phyloP scores from a whole-genome alignment of 2,888 invertebrate genomes.

The Palloptera scutellata region DNA sequence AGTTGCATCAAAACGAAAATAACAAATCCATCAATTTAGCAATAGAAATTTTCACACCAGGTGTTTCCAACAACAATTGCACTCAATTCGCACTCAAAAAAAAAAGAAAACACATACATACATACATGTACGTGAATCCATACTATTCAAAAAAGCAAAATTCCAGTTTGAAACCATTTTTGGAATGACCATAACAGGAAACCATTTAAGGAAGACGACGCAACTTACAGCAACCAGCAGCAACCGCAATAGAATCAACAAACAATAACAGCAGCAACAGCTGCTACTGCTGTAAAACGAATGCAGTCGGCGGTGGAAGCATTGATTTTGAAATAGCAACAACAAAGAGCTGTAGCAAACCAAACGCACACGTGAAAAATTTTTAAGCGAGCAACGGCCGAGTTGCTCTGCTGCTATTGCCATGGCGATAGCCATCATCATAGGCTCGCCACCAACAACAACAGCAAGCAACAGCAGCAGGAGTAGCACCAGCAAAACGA shows the following conservation, averaged over 20 bases:
- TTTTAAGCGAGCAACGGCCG: too few relatives aligned
- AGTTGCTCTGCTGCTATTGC: too few relatives aligned
- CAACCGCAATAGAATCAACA: conserved; percentile 15
- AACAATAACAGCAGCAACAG: conserved; percentile 21
- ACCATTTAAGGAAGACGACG: conserved; percentile 24
- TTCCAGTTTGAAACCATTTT: conserved; percentile 28
- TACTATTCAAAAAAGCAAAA: conserved; percentile 26
- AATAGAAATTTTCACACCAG: too few relatives aligned
- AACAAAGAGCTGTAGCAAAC: too few relatives aligned
- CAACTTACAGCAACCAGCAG: conserved; percentile 21
- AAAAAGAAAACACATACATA: neutral
- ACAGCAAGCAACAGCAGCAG: too few relatives aligned
- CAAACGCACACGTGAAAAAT: too few relatives aligned
- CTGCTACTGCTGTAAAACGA: conserved; percentile 17
- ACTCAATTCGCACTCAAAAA: neutral
- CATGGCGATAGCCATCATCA: too few relatives aligned
- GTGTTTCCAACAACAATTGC: neutral
- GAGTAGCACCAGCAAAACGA: too few relatives aligned
- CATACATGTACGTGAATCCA: neutral
- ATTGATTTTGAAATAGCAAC: too few relatives aligned
- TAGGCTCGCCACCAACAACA: too few relatives aligned
- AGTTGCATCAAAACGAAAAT: neutral
- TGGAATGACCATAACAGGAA: conserved; percentile 18
- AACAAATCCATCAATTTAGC: too few relatives aligned
- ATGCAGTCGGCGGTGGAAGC: too few relatives aligned